Base-by-base conservation (phyloP, 2,113 vertebrate species). In the Microcebus lehilahytsara region DNA sequence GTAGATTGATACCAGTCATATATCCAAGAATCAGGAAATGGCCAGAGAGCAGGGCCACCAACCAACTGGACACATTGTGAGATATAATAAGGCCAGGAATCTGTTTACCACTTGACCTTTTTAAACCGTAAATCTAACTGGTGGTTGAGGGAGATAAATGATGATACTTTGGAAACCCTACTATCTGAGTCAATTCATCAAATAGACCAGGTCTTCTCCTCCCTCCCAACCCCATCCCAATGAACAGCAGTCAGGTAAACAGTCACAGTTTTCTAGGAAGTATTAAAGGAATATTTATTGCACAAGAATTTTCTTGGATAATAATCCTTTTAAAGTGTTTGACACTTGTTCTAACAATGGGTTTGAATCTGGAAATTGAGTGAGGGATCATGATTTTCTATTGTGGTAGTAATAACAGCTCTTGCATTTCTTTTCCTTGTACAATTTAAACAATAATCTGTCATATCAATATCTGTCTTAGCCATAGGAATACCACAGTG, bases 81-180 rank as follows among this genome's bases (percentile, higher is more conserved):
- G 5, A 66, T 49, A 23, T 56, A 56, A 30, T 46, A 46, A 19
- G 60, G 7, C 9, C 3, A n/a, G 34, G 51, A 51, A 84, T 69
- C 51, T n/a, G 34, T 51, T 77, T 88, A 69, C 60, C 67, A 51
- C 49, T 77, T 83, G 83, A 25, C 5, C 60, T 89, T 22, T 8
- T 95, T 20, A 74, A 34, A n/a, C 14, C 8, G 3, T 37, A 71
- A 71, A 75, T 49, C 13, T 66, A 53, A n/a, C 8, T 37, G 17
- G 3, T 5, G 17, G 30, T 25, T 69, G 67, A 46, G 4, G 49
- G 2, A 19, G 16, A 10, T 5, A 0, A 9, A 42, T 13, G 37
- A 60, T 60, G 40, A 42, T 37, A 51, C 42, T 46, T 84, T 58
- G 27, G 37, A n/a, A 14, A 27, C 6, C 0, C 40, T 60, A 56